These are phyloP conservation scores for Sesia apiformis DNA, from an alignment of 2,888 invertebrate species.

Conservation along the genomic window DNA sequence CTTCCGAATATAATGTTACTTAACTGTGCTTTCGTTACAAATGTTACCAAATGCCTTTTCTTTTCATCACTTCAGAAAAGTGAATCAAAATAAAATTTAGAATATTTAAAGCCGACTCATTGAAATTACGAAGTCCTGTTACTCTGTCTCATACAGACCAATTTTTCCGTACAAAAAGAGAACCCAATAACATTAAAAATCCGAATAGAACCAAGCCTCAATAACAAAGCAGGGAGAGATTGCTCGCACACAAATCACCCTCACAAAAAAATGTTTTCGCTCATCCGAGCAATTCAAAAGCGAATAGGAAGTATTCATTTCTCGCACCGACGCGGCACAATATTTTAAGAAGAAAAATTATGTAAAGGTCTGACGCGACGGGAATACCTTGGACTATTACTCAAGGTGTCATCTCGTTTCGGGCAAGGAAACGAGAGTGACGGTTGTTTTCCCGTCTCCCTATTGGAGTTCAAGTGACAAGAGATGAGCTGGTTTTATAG, in stretches of 20 bases:
- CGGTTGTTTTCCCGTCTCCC: constrained; percentile 32
- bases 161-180: too few relatives aligned
- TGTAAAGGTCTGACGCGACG: constrained; percentile 42
- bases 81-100: too few relatives aligned
- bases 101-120: too few relatives aligned
- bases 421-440: constrained; percentile 29
- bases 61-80: too few relatives aligned
- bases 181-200: background rate
- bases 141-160: too few relatives aligned
- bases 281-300: constrained; percentile 19
- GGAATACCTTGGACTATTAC: constrained; percentile 52
- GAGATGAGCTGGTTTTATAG: background rate
- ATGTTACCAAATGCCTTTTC: too few relatives aligned
- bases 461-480: constrained; percentile 9
- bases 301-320: constrained; percentile 27
- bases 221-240: background rate
- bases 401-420: constrained; percentile 59
- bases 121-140: too few relatives aligned
- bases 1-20: too few relatives aligned
- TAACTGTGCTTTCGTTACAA: too few relatives aligned
- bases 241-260: background rate
- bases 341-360: constrained; percentile 55
- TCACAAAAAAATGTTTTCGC: constrained; percentile 5
- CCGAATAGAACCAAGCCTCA: background rate
- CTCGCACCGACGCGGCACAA: constrained; percentile 26